Evolutionary conservation across 2,888 invertebrate genomes (phyloP), one percentile per base, ranked within the genome.

Genomic region (Orthosia cruda): DNA sequence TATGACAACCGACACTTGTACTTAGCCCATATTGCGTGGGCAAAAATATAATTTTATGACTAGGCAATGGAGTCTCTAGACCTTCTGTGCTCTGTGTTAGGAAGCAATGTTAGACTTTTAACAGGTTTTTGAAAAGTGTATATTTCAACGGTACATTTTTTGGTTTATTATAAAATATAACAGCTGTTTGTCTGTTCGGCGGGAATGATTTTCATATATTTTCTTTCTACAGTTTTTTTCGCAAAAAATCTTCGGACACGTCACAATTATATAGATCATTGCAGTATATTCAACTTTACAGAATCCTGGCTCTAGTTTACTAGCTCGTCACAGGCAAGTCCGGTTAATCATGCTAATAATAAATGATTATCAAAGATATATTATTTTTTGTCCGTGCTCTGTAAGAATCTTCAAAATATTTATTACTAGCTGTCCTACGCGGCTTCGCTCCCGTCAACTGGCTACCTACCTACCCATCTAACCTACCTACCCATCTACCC

Each of bases 71-170:
- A 4, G n/a, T n/a, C 1, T 40, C 59, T 59, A n/a, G 18, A 12
- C n/a, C n/a, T n/a, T 40, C n/a, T n/a, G 7, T 3, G n/a, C 13
- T 45, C 59, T 59, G 13, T n/a, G 20, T 20, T 84, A 3, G 20
- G 50, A 32, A 66, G 20, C 55, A 67, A 62, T 40, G 83, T 72
- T 67, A 12, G 18, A 59, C 18, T 75, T 75, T 70, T 75, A 74
- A 77, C 71, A 80, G 71, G 57, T 32, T 80, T 66, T 62, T 47
- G 65, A 63, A 86, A 76, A 78, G 87, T 88, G 71, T 75, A 77
- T 86, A 81, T 86, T 86, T 88, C 76, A 75, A 57, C 74, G 74
- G 57, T 40, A 61, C 62, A 72, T 69, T 80, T 71, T 47, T 64
- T 20, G 54, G 74, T 75, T 75, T 86, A 71, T 70, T 71, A 64